Evolutionary conservation across 2,888 invertebrate species (phyloP), one percentile per base, ranked within the genome.

Genomic region (Pandemis cinnamomeana): DNA sequence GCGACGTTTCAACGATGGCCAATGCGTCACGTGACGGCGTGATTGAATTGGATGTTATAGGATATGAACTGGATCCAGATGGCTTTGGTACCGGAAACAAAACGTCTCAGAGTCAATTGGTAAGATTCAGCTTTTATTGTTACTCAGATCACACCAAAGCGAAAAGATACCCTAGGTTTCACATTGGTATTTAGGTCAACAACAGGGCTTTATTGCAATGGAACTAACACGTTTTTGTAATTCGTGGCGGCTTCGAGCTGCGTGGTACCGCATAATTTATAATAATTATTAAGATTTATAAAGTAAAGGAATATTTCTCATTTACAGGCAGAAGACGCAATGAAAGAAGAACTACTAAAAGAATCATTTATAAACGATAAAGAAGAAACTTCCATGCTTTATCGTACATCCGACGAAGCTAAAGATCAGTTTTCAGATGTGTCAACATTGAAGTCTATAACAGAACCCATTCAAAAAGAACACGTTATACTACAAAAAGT

Each of bases 251-350:
- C 7, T 44, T 44, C 5, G 8, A 51, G 46, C 51, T 13, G 13
- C 2, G 5, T 51, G 2, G 13, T 48, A 11, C 0, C 48, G 13
- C 11, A 48, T 13, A 51, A 11, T 6, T n/a, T 51, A 51, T 51
- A n/a, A 51, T n/a, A 51, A 51, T 51, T 51, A 51, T 51, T 5
- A 51, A 51, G 4, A 48, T 7, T 51, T n/a, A n/a, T 51, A n/a
- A n/a, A 51, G 5, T 5, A 51, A 11, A 51, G 13, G 7, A 4
- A 8, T 55, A 8, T 20, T 55, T 55, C 46, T 15, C 27, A 71
- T 53, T 91, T 90, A n/a, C 88, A 93, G 93, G 84, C 80, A 55
- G 90, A 91, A 75, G 92, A 92, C 76, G 88, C 86, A 67, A 86
- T 91, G 20, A 87, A 89, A 75, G 91, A 93, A 80, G 91, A 90